Evolutionary conservation across 1,140 invertebrate species (phyloP).

Genomic region (Chlorops oryzae): DNA sequence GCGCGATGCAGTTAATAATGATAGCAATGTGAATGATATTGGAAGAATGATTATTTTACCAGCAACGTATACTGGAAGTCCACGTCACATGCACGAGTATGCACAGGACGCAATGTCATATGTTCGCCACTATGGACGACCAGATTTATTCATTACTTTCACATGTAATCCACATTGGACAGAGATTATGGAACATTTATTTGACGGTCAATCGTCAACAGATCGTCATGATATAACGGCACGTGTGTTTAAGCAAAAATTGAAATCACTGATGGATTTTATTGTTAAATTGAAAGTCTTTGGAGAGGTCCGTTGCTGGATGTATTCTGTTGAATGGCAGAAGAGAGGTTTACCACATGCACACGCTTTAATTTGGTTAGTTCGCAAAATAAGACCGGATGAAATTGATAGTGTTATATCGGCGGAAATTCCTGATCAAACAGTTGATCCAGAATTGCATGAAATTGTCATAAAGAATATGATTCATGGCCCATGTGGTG

Average conservation of each 20-base stretch:
- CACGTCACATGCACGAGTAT: slow-evolving; percentile 49
- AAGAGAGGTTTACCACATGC: slow-evolving; percentile 22
- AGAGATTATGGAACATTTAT: slow-evolving; percentile 36
- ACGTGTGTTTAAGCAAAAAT: slow-evolving; percentile 51
- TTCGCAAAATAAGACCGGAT: too few species aligned
- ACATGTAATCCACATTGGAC: slow-evolving; percentile 51
- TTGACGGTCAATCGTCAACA: slow-evolving; percentile 29
- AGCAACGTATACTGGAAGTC: slow-evolving; percentile 41
- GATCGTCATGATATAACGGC: slow-evolving; percentile 41
- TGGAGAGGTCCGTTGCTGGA: slow-evolving; percentile 38
- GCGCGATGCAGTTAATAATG: slow-evolving; percentile 15
- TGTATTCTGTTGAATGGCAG: slow-evolving; percentile 52
- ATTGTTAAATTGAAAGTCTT: slow-evolving; percentile 40
- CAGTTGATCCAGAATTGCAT: slow-evolving; percentile 43
- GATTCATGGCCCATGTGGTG: slow-evolving; percentile 54
- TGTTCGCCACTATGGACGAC: slow-evolving; percentile 45
- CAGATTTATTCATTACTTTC: slow-evolving; percentile 49
- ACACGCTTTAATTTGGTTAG: slow-evolving; percentile 10
- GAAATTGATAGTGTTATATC: too few species aligned
- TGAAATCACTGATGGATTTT: slow-evolving; percentile 48
- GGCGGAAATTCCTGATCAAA: too few species aligned
- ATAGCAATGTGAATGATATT: slow-evolving; percentile 30
- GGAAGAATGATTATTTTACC: slow-evolving; percentile 47
- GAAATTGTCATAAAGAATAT: slow-evolving; percentile 46
- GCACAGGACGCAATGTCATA: slow-evolving; percentile 51